Evolutionary conservation across 1,140 invertebrate genomes (phyloP), one percentile per base, ranked within the genome.

Genomic region (Papilio helenus): DNA sequence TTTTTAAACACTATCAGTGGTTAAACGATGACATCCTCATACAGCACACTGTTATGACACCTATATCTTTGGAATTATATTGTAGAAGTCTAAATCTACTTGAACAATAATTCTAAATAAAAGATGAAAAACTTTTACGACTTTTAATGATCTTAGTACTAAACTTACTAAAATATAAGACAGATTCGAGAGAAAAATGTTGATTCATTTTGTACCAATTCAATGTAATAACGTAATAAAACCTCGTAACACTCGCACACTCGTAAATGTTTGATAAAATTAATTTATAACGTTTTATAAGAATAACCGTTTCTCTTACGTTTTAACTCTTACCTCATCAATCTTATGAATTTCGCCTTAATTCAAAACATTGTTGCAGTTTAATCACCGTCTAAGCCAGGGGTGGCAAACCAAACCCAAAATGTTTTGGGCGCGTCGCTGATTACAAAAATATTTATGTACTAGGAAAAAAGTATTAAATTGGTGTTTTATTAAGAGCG

Each of bases 201-300:
- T 68, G 61, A 68, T 68, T 68, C 61, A 68, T 61, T 61, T 26
- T 61, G 9, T 8, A 68, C 14, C 14, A 34, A 61, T 23, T 10
- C 8, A 61, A 61, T 61, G 58, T 26, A 26, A 29, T 61, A 23
- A 7, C 16, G 61, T 68, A 29, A 68, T 68, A 68, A 68, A 68
- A 18, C 16, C 26, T 9, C 61, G 26, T 68, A 68, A 68, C 26
- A 34, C 26, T 68, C 26, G 14, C 12, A 16, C 14, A 68, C 12
- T 68, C 61, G 61, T 68, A 68, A 68, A 68, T 61, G 58, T 61
- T 61, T 26, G 58, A 7, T 61, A 16, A 26, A 61, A 68, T 29
- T 34, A 34, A 68, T 68, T 68, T 68, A 68, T 14, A 68, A 34
- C 23, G 0, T 61, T 61, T 61, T 26, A 26, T 23, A 61, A 61